Percentiles rank a stretch among this genome's conserved stretches.
These are phyloP conservation scores for Oligia strigilis DNA, from an alignment of 2,888 invertebrate species.

Conservation along the genomic window DNA sequence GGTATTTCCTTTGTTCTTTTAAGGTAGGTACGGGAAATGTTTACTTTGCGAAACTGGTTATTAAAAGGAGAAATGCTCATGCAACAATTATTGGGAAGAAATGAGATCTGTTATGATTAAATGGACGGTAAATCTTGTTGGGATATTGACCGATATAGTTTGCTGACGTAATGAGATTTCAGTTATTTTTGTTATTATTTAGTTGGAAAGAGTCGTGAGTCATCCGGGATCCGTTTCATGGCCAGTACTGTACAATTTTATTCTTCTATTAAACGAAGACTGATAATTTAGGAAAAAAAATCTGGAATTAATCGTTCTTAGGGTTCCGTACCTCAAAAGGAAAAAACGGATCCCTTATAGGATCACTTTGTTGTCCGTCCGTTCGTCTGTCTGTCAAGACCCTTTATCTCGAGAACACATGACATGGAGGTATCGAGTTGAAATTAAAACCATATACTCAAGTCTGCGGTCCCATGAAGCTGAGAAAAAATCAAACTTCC, in stretches of 20 bases:
- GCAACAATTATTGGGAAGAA: constrained; percentile 20
- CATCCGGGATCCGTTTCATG: background rate
- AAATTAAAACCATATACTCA: too few relatives aligned
- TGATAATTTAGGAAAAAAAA: background rate
- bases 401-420: too few relatives aligned
- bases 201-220: background rate
- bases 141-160: constrained; percentile 2
- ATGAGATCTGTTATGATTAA: constrained; percentile 39
- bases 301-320: too few relatives aligned
- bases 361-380: too few relatives aligned
- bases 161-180: background rate
- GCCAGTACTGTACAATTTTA: background rate
- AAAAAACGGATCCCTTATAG: too few relatives aligned
- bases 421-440: too few relatives aligned
- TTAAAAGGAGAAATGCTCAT: constrained; percentile 45
- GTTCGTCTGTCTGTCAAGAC: too few relatives aligned
- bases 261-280: background rate
- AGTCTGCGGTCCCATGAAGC: too few relatives aligned
- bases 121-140: constrained; percentile 7
- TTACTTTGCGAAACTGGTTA: constrained; percentile 54
- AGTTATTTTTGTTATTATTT: background rate
- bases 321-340: too few relatives aligned
- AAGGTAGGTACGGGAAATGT: constrained; percentile 34
- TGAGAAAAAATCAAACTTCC: too few relatives aligned
- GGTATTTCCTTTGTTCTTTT: constrained; percentile 64